A percentile compares a stretch with the other conserved stretches of the same genome.
These are phyloP conservation scores for Distichodus sexfasciatus DNA, from an alignment of 2,797 vertebrate species.

Conservation along the genomic window DNA sequence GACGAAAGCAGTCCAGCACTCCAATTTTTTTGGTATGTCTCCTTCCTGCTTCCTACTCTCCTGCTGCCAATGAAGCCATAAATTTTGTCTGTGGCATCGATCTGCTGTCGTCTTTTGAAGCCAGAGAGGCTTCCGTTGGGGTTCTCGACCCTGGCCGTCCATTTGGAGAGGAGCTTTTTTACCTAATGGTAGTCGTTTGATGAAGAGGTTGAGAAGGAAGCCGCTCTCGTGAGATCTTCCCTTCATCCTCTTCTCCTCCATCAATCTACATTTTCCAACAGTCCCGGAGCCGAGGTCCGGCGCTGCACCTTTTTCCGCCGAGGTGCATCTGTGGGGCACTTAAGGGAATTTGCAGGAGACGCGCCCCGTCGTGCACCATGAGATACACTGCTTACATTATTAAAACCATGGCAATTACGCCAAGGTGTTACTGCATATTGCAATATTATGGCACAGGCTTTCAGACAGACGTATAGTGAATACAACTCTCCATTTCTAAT, in stretches of 20 bases:
- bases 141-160: too few relatives aligned
- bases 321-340: conserved; percentile 29
- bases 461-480: too few relatives aligned
- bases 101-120: conserved; percentile 18
- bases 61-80: conserved; percentile 1
- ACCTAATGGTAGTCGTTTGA: conserved; percentile 19
- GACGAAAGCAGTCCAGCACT: neutral
- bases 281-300: neutral
- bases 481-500: too few relatives aligned
- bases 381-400: conserved; percentile 27
- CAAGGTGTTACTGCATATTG: too few relatives aligned
- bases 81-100: conserved; percentile 23
- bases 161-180: too few relatives aligned
- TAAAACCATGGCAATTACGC: conserved; percentile 37
- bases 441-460: too few relatives aligned
- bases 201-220: conserved; percentile 18
- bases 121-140: neutral
- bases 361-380: neutral
- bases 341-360: conserved; percentile 39
- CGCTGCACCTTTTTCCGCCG: neutral
- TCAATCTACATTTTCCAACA: neutral
- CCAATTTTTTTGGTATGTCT: neutral
- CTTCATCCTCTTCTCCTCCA: too few relatives aligned
- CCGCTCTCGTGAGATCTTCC: too few relatives aligned
- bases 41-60: neutral